A percentile compares a stretch with the other conserved stretches of the same genome.
These are phyloP conservation scores for Drosophila bifasciata DNA, from an alignment of 1,140 invertebrate genomes.

Conservation along the genomic window DNA sequence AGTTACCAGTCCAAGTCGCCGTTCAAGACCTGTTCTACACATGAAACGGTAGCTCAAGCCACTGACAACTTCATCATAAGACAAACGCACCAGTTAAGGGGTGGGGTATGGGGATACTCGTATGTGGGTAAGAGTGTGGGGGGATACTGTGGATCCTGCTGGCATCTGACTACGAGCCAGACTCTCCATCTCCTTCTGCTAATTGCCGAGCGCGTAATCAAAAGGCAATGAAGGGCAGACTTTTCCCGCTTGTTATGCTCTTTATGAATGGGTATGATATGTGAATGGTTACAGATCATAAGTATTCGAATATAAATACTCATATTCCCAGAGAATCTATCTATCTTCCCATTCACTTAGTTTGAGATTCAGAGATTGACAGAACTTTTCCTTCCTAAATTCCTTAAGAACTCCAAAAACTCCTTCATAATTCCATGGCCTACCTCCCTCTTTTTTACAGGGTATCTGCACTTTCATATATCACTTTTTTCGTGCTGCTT, in stretches of 20 bases:
- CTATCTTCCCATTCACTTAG: neutral
- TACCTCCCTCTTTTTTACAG: neutral
- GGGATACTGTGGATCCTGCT: neutral
- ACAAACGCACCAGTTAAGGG: slow-evolving; percentile 40
- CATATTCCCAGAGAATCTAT: too few relatives aligned
- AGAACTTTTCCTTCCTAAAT: too few relatives aligned
- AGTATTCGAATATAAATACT: too few relatives aligned
- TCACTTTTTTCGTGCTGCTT: too few relatives aligned
- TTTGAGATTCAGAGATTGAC: slow-evolving; percentile 4
- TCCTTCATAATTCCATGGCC: too few relatives aligned
- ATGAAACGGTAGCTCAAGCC: slow-evolving; percentile 66
- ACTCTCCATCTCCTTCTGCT: slow-evolving; percentile 23
- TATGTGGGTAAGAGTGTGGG: too few relatives aligned
- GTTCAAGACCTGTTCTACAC: slow-evolving; percentile 28
- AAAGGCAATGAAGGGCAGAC: slow-evolving; percentile 55
- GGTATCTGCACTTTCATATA: too few relatives aligned
- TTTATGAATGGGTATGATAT: slow-evolving; percentile 1
- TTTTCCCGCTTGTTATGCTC: slow-evolving; percentile 16
- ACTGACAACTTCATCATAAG: slow-evolving; percentile 81
- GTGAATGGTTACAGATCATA: neutral
- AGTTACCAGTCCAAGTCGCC: neutral
- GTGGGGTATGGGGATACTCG: neutral
- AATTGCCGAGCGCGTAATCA: slow-evolving; percentile 76
- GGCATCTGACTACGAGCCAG: slow-evolving; percentile 13
- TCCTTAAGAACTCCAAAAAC: too few relatives aligned